Conservation (phyloP, 2,113 vertebrate genomes). For the Oreamnos americanus region DNA sequence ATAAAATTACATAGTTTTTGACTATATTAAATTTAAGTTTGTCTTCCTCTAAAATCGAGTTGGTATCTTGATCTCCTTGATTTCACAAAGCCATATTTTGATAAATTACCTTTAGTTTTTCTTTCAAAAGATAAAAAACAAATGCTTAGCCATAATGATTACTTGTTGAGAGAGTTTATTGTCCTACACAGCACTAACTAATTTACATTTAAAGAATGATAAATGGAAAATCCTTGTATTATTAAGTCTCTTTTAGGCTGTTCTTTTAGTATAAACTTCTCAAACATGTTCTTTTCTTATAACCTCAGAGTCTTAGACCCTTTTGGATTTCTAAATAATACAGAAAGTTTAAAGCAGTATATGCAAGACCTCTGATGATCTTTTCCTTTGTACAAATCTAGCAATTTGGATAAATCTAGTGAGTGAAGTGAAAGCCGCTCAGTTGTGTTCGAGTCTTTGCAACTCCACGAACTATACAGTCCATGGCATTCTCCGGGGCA, state of each 20-base stretch:
- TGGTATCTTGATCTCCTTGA: neutral
- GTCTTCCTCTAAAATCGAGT: neutral
- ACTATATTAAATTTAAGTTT: neutral
- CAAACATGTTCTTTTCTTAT: neutral
- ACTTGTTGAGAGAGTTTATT: neutral
- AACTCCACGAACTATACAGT: neutral
- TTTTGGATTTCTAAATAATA: constrained; percentile 20
- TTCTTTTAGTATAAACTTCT: neutral
- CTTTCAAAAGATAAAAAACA: neutral
- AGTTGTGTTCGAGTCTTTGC: neutral
- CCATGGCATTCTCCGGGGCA: neutral
- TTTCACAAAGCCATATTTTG: neutral
- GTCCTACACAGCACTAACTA: neutral
- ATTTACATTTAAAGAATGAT: neutral
- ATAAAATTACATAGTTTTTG: neutral
- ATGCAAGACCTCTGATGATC: neutral
- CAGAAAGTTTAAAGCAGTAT: neutral
- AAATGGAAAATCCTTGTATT: neutral
- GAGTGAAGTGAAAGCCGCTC: neutral
- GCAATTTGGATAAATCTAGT: neutral
- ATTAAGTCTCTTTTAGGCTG: neutral
- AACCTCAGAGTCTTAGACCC: neutral
- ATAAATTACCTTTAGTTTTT: neutral
- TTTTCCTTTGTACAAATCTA: neutral
- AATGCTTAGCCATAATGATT: neutral